Conservation (phyloP, 2,888 invertebrate species). For the Drosophila leonis region DNA sequence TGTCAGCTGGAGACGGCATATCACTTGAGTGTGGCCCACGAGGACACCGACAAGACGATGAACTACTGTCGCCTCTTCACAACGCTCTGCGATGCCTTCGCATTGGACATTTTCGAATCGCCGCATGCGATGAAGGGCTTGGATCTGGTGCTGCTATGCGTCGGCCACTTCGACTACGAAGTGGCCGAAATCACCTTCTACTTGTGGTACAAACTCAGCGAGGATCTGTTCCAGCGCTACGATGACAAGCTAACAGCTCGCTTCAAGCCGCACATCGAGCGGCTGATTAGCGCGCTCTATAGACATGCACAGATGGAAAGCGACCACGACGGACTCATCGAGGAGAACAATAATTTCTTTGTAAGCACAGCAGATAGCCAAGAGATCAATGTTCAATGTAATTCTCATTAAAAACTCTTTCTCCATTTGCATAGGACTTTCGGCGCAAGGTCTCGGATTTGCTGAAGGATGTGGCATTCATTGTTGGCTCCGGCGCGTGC, state of each 20-base stretch:
- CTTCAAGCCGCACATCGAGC: constrained; percentile 96
- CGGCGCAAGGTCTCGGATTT: constrained; percentile 95
- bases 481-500: constrained; percentile 96
- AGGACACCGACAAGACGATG: constrained; percentile 96
- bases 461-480: constrained; percentile 98
- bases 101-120: constrained; percentile 91
- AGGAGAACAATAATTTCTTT: constrained; percentile 93
- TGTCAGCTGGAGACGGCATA: constrained; percentile 93
- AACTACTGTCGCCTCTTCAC: constrained; percentile 98
- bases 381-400: background rate
- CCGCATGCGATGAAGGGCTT: constrained; percentile 90
- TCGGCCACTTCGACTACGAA: constrained; percentile 99
- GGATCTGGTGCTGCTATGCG: constrained; percentile 95
- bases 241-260: constrained; percentile 91
- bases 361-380: constrained; percentile 83
- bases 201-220: constrained; percentile 98
- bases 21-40: constrained; percentile 95
- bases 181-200: constrained; percentile 97
- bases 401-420: background rate
- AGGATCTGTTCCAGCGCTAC: constrained; percentile 95
- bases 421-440: constrained; percentile 87
- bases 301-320: constrained; percentile 98
- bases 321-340: constrained; percentile 94
- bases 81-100: constrained; percentile 93
- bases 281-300: constrained; percentile 95